phyloP scores from a whole-genome alignment of 2,888 invertebrate species.

The Heliothis peltigera region DNA sequence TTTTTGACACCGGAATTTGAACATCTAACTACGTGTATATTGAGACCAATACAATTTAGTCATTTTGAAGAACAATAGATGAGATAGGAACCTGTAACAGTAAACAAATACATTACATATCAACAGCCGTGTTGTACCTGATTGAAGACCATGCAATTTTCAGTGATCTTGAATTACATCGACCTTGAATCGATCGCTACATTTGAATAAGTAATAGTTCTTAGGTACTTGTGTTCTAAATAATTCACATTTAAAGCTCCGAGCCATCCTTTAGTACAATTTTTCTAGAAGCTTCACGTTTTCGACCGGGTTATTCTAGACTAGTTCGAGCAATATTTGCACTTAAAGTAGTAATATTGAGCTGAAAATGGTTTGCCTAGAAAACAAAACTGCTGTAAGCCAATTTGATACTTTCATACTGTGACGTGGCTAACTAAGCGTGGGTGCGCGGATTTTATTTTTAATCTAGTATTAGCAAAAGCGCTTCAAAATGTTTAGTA shows the following conservation, averaged over 20 bases:
- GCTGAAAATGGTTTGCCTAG: not conserved
- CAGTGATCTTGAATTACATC: not conserved
- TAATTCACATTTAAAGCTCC: not conserved
- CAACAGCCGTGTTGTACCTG: not conserved
- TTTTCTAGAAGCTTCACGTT: not conserved
- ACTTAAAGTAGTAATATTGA: too few species aligned
- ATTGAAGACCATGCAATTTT: not conserved
- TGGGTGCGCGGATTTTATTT: conserved; percentile 5
- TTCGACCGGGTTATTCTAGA: not conserved
- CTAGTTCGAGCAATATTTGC: not conserved
- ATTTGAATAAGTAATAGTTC: not conserved
- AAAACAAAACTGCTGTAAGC: not conserved
- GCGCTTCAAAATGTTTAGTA: conserved; percentile 5
- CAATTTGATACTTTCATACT: not conserved
- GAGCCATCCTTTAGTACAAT: not conserved
- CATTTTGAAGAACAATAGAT: not conserved
- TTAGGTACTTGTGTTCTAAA: not conserved
- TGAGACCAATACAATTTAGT: too few species aligned
- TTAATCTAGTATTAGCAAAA: not conserved
- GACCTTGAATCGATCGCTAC: conserved; percentile 2
- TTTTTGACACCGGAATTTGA: too few species aligned
- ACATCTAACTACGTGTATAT: too few species aligned
- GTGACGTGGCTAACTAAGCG: not conserved
- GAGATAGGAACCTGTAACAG: too few species aligned
- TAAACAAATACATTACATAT: not conserved